Evolutionary conservation across 2,888 invertebrate genomes (phyloP), one percentile per base, ranked within the genome.

Genomic region (Diarsia mendica): DNA sequence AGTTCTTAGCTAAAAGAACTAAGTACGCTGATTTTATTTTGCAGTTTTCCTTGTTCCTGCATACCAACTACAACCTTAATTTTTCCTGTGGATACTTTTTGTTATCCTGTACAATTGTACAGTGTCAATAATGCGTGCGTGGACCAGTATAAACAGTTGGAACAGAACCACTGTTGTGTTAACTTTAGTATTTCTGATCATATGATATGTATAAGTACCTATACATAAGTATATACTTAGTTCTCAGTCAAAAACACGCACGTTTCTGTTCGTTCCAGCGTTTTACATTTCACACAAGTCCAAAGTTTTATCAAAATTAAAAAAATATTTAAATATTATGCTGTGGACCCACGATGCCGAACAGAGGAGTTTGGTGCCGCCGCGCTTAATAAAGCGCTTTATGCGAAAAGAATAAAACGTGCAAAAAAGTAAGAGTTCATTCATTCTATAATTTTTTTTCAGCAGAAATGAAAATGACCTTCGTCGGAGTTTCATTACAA

Each of bases 401-500:
- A 73, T 33, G 64, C 18, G 23, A 44, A 77, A 77, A 65, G 0
- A 65, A 75, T 9, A 76, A 58, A 68, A 82, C 39, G 23, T 20
- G 51, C 63, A 60, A 75, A 77, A 80, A 65, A 60, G 66, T 48
- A 69, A 61, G 55, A 70, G 65, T 78, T 71, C 48, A 77, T 46
- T 68, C n/a, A 72, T 67, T 78, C 23, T 13, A 15, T 18, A 55
- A 28, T 60, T 58, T 71, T 61, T 77, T 79, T 80, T 53, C 58
- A 73, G 51, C 48, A 51, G 64, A 81, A 80, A 84, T 73, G 73
- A 73, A 70, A 79, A 65, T 53, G 80, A 84, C 84, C 70, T 81
- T 80, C 64, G 73, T 39, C 28, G 53, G 84, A 67, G 60, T 81
- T 80, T 84, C 84, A 80, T 84, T 67, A 82, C 28, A 74, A 68